These are phyloP conservation scores for Volucella bombylans DNA, from an alignment of 2,888 invertebrate species.

Conservation along the genomic window DNA sequence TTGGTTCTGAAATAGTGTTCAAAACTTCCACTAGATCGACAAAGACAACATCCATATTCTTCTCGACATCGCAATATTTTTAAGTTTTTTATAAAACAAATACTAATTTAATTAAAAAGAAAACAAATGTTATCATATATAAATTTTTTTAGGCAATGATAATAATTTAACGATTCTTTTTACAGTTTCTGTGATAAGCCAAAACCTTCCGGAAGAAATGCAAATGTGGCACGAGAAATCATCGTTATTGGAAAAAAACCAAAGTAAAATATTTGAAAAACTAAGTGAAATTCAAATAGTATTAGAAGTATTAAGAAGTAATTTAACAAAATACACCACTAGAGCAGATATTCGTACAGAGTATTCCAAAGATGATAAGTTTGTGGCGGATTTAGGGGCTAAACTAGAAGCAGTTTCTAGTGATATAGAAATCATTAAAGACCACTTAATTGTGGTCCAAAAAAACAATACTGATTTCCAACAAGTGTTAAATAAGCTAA, in stretches of 20 bases:
- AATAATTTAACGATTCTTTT: constrained; percentile 47
- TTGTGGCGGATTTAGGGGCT: constrained; percentile 81
- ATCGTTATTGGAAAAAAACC: constrained; percentile 87
- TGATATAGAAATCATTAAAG: constrained; percentile 80
- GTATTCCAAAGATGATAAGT: constrained; percentile 80
- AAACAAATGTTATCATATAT: neutral
- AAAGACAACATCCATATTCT: too few species aligned
- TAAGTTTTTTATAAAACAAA: too few species aligned
- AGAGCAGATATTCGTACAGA: constrained; percentile 78
- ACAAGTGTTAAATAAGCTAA: constrained; percentile 76
- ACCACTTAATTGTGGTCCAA: constrained; percentile 78
- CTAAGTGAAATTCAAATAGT: constrained; percentile 85
- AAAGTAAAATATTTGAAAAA: constrained; percentile 85
- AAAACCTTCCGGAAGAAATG: constrained; percentile 87
- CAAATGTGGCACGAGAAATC: constrained; percentile 89
- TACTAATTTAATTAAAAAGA: constrained; percentile 20
- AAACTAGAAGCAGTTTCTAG: constrained; percentile 80
- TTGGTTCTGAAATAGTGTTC: too few species aligned
- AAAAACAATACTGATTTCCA: constrained; percentile 77
- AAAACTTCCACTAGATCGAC: too few species aligned
- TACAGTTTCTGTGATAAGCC: constrained; percentile 87
- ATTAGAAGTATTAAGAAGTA: constrained; percentile 83
- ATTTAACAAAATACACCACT: constrained; percentile 80
- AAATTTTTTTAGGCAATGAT: constrained; percentile 22
- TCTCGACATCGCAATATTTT: too few species aligned